A percentile compares a stretch with the other conserved stretches of the same genome.
phyloP scores from a whole-genome alignment of 92 coral and sea anemone genomes.

The Palythoa heliodiscus region DNA sequence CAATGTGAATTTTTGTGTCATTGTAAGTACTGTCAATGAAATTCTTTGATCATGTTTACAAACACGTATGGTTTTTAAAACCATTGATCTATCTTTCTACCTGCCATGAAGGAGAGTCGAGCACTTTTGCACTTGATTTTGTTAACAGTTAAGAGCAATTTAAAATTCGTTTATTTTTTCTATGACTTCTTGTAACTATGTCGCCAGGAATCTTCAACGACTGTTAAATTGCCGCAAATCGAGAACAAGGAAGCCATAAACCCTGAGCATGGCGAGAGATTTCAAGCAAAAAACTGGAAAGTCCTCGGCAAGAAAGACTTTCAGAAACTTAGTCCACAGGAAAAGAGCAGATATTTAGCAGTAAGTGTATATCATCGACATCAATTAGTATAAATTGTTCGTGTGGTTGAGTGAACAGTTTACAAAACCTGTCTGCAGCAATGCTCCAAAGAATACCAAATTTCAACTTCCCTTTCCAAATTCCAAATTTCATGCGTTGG shows the following conservation, averaged over 20 bases:
- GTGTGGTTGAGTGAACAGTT: no score
- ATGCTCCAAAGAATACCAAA: no score
- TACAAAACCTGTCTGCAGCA: no score
- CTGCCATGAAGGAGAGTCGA: no score
- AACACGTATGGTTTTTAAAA: no score
- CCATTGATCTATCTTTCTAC: no score
- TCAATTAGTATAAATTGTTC: no score
- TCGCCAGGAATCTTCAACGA: conserved; percentile 66
- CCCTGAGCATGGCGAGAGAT: conserved; percentile 56
- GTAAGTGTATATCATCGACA: conserved; percentile 42
- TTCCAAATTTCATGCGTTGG: not conserved
- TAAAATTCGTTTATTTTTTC: no score
- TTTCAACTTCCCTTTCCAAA: not conserved
- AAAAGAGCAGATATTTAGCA: conserved; percentile 90
- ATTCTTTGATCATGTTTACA: no score
- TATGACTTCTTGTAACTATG: not conserved
- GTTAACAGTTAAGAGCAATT: no score
- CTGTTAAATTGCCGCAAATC: conserved; percentile 71
- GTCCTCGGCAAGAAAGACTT: conserved; percentile 81
- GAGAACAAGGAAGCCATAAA: conserved; percentile 38
- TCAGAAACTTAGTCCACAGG: conserved; percentile 75
- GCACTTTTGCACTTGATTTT: no score
- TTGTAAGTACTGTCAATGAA: not conserved
- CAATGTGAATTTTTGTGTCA: not conserved
- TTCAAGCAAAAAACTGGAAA: conserved; percentile 92